These are phyloP conservation scores for Ctenochaetus hawaiiensis DNA, from an alignment of 2,797 vertebrate genomes.

Conservation along the genomic window DNA sequence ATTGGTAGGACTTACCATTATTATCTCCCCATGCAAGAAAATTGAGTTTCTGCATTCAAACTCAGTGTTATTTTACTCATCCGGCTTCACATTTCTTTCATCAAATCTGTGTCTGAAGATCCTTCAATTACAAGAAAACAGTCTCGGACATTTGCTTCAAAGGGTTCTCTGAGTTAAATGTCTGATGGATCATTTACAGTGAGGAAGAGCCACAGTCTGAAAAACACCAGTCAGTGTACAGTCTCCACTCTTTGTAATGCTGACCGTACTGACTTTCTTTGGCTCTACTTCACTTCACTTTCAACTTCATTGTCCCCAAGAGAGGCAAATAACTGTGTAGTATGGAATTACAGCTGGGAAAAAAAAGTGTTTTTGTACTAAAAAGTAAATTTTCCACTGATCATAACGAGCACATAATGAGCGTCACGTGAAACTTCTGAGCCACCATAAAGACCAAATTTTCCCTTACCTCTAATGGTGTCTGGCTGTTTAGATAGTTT, in stretches of 20 bases:
- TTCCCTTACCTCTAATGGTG: background rate
- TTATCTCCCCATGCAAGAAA: conserved; percentile 50
- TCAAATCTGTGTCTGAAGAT: conserved; percentile 33
- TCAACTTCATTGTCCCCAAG: conserved; percentile 36
- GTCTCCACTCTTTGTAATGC: conserved; percentile 23
- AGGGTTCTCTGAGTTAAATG: conserved; percentile 47
- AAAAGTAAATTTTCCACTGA: background rate
- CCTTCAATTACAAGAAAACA: conserved; percentile 55
- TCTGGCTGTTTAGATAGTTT: background rate
- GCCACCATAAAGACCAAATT: background rate
- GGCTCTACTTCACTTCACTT: conserved; percentile 26
- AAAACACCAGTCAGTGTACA: background rate
- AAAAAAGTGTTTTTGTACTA: background rate
- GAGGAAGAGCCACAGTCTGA: conserved; percentile 14
- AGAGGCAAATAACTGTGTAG: conserved; percentile 16
- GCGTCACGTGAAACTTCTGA: background rate
- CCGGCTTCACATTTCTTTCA: conserved; percentile 18
- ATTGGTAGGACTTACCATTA: conserved; percentile 59
- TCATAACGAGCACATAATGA: background rate
- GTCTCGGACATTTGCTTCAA: conserved; percentile 62
- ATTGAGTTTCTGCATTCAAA: conserved; percentile 40
- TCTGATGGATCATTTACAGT: conserved; percentile 18
- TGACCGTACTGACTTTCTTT: conserved; percentile 15
- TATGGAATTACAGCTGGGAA: background rate
- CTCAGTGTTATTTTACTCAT: conserved; percentile 21